Evolutionary conservation across 2,797 vertebrate genomes (phyloP).

Genomic region (Eidolon dupreanum): DNA sequence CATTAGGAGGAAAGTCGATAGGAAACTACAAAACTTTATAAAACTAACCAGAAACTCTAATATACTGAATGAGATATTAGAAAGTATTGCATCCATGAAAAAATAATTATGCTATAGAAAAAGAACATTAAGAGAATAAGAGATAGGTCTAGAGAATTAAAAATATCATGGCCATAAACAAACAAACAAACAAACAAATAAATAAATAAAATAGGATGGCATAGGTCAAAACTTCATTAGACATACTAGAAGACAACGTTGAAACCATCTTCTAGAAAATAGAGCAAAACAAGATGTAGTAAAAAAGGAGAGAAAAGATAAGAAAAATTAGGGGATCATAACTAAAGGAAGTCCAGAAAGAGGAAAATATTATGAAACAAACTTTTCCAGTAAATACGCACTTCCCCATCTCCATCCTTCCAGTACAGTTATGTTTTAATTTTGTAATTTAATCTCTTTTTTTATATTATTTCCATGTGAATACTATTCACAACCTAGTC

Average conservation of each 20-base stretch:
- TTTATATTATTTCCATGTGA: constrained; percentile 15
- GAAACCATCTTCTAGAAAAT: not conserved
- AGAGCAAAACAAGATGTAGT: not conserved
- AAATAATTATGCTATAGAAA: not conserved
- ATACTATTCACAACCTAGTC: not conserved
- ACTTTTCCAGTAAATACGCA: not conserved
- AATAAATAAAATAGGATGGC: not conserved
- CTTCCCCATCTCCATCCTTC: not conserved
- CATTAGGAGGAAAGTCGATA: not conserved
- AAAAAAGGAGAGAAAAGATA: not conserved
- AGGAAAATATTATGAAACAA: not conserved
- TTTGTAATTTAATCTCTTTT: not conserved
- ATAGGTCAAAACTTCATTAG: not conserved
- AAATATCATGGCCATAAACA: not conserved
- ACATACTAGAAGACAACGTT: not conserved
- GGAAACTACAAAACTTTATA: not conserved
- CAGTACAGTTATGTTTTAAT: not conserved
- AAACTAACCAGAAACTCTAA: not conserved
- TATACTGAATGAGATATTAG: not conserved
- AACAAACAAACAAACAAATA: too few species aligned
- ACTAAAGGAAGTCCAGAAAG: not conserved
- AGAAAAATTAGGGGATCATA: not conserved
- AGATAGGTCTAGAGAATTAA: not conserved
- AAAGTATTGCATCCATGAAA: not conserved
- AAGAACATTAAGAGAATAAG: not conserved